A percentile compares a stretch with the other conserved stretches of the same genome.
These are phyloP conservation scores for Myopa testacea DNA, from an alignment of 2,888 invertebrate genomes.

Conservation along the genomic window DNA sequence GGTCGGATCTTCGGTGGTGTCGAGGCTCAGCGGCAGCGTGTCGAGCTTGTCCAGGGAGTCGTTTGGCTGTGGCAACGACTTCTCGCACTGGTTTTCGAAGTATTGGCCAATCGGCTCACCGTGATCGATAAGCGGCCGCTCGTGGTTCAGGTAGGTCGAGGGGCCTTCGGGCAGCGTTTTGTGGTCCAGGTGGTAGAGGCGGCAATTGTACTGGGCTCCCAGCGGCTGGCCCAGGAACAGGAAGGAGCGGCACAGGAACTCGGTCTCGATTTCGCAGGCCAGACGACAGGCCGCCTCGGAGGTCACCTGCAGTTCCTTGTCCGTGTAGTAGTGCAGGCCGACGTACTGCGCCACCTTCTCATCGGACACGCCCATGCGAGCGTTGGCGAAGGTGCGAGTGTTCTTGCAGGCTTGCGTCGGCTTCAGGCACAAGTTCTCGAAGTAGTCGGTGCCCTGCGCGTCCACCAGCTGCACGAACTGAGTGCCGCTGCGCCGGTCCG, in stretches of 20 bases:
- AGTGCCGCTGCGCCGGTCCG: conserved; percentile 87
- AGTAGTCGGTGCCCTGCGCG: conserved; percentile 82
- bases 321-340: conserved; percentile 90
- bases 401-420: conserved; percentile 89
- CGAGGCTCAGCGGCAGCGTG: conserved; percentile 80
- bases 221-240: conserved; percentile 77
- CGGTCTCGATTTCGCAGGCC: conserved; percentile 92
- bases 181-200: conserved; percentile 92
- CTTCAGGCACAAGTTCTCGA: conserved; percentile 91
- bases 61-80: conserved; percentile 56
- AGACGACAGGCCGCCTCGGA: conserved; percentile 89
- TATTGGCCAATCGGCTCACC: conserved; percentile 91
- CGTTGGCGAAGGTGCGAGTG: conserved; percentile 81
- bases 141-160: conserved; percentile 89
- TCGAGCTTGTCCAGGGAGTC: conserved; percentile 70
- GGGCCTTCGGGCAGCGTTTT: conserved; percentile 92
- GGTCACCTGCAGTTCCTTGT: conserved; percentile 91
- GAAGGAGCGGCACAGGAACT: conserved; percentile 90
- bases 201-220: conserved; percentile 87
- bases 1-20: conserved; percentile 80
- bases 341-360: conserved; percentile 94
- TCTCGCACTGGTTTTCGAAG: conserved; percentile 91
- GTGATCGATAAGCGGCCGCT: conserved; percentile 89
- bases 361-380: conserved; percentile 89
- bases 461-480: conserved; percentile 92